phyloP scores from a whole-genome alignment of 2,888 invertebrate species.

The Volucella bombylans region DNA sequence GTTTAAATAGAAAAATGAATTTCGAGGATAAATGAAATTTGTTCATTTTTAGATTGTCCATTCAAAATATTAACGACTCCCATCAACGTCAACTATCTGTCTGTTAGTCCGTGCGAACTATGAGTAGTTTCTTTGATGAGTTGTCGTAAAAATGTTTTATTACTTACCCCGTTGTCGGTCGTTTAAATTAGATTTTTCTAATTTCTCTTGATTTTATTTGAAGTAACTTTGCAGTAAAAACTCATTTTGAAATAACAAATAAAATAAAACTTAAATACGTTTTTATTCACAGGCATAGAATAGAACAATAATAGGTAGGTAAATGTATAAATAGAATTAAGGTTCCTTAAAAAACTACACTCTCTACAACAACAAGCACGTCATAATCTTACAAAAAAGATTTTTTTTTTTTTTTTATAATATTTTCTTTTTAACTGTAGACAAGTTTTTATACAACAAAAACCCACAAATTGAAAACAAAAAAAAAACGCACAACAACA shows the following conservation, averaged over 20 bases:
- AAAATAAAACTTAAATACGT: conserved; percentile 54
- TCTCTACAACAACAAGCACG: conserved; percentile 52
- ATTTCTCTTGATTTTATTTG: conserved; percentile 1
- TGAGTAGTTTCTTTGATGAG: no score
- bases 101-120: no score
- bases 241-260: conserved; percentile 3
- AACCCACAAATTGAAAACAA: conserved; percentile 28
- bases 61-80: no score
- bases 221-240: background rate
- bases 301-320: background rate
- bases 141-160: no score
- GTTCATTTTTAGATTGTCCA: no score
- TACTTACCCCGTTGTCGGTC: background rate
- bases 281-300: conserved; percentile 68
- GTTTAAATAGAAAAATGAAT: no score
- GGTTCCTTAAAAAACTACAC: conserved; percentile 50
- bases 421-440: conserved; percentile 8
- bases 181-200: background rate
- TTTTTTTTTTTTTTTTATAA: conserved; percentile 1
- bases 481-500: conserved; percentile 27
- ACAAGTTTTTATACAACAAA: conserved; percentile 54
- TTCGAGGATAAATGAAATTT: no score
- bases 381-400: conserved; percentile 34
- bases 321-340: conserved; percentile 52
- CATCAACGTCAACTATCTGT: no score